These are phyloP conservation scores for Cantharis rustica DNA, from an alignment of 2,888 invertebrate species.

Conservation along the genomic window DNA sequence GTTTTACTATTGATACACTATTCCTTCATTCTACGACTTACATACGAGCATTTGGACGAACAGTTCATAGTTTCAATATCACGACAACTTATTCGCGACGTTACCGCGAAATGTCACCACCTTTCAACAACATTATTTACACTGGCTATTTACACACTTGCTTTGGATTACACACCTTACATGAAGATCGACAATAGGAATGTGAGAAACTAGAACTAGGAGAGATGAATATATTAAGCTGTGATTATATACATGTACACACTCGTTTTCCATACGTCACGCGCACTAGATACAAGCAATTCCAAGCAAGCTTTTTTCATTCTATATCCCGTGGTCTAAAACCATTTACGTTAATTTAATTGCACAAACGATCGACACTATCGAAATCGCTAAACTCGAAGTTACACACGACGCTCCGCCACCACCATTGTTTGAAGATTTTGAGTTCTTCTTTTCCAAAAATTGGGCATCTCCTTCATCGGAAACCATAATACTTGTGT, in stretches of 20 bases:
- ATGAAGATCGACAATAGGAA: slow-evolving; percentile 26
- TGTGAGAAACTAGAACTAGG: slow-evolving; percentile 29
- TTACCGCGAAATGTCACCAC: slow-evolving; percentile 32
- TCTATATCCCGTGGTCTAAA: slow-evolving; percentile 1
- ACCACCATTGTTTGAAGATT: background rate
- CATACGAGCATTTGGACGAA: slow-evolving; percentile 40
- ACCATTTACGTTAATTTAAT: slow-evolving; percentile 23
- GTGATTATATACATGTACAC: slow-evolving; percentile 35
- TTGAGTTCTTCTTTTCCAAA: slow-evolving; percentile 50
- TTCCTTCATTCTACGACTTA: slow-evolving; percentile 23
- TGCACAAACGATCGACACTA: slow-evolving; percentile 16
- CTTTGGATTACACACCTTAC: slow-evolving; percentile 25
- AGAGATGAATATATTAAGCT: slow-evolving; percentile 35
- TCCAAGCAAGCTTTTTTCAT: slow-evolving; percentile 30
- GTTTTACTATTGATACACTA: slow-evolving; percentile 21
- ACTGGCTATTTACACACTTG: slow-evolving; percentile 43
- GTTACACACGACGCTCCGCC: slow-evolving; percentile 11
- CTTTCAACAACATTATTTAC: slow-evolving; percentile 39
- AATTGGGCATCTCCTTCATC: slow-evolving; percentile 51
- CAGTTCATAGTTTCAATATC: slow-evolving; percentile 30
- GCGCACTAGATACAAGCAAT: slow-evolving; percentile 36
- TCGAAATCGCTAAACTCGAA: slow-evolving; percentile 9
- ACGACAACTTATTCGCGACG: slow-evolving; percentile 13
- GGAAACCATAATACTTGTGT: slow-evolving; percentile 45
- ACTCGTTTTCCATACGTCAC: slow-evolving; percentile 30